These are phyloP conservation scores for Albula glossodonta DNA, from an alignment of 2,113 vertebrate genomes.

Conservation along the genomic window DNA sequence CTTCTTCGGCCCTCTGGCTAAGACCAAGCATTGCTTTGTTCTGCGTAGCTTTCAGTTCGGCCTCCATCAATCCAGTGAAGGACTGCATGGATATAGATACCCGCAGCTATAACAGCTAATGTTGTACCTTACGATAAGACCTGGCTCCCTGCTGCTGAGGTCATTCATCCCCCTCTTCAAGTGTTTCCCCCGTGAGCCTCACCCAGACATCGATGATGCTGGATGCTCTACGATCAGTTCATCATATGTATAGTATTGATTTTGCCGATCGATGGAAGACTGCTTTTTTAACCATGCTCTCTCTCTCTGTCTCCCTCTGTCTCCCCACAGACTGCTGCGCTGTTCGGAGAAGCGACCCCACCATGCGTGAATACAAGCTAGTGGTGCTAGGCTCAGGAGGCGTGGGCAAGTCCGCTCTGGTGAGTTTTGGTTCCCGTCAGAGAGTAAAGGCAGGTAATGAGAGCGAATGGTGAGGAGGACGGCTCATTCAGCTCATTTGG, in stretches of 20 bases:
- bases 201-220: neutral
- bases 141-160: too few relatives aligned
- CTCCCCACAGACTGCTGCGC: conserved; percentile 67
- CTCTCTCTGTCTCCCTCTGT: conserved; percentile 7
- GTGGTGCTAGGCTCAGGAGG: conserved; percentile 98
- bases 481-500: too few relatives aligned
- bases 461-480: too few relatives aligned
- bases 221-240: neutral
- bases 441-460: too few relatives aligned
- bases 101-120: too few relatives aligned
- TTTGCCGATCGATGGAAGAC: neutral
- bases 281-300: conserved; percentile 17
- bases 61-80: too few relatives aligned
- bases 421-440: conserved; percentile 66
- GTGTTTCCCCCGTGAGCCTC: neutral
- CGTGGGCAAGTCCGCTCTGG: conserved; percentile 97
- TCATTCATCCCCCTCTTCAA: neutral
- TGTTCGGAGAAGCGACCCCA: conserved; percentile 78
- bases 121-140: too few relatives aligned
- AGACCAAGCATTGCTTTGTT: too few relatives aligned
- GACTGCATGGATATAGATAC: too few relatives aligned
- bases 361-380: conserved; percentile 99
- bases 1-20: too few relatives aligned
- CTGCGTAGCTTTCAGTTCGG: too few relatives aligned
- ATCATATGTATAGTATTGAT: neutral